Conservation (phyloP, 2,797 vertebrate species). For the Ctenopoma kingsleyae region DNA sequence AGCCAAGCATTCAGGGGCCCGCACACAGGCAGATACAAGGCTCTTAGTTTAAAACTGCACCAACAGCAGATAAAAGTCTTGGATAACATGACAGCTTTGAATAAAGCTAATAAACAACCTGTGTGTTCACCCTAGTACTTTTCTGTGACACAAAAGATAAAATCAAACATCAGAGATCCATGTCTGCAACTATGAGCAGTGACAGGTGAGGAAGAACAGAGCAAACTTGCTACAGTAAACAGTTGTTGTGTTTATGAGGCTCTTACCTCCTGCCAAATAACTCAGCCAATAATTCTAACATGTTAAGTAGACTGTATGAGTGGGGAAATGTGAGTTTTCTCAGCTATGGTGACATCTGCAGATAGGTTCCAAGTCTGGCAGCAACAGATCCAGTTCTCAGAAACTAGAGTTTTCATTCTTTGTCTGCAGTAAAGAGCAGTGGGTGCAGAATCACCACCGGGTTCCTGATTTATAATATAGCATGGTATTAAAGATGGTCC, state of each 20-base stretch:
- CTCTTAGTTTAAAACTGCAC: background rate
- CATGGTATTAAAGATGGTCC: no score
- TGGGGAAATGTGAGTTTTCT: no score
- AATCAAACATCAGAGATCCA: conserved; percentile 1
- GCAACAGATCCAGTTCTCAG: no score
- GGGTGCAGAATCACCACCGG: no score
- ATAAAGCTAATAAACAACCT: conserved; percentile 1
- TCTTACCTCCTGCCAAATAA: no score
- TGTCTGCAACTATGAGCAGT: background rate
- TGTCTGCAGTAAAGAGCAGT: no score
- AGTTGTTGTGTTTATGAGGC: background rate
- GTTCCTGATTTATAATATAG: no score
- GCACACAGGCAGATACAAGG: background rate
- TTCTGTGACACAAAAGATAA: background rate
- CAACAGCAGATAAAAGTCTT: conserved; percentile 16
- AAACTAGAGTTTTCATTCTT: no score
- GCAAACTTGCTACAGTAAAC: background rate
- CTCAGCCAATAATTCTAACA: no score
- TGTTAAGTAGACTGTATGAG: no score
- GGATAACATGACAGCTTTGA: background rate
- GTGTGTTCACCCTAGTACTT: background rate
- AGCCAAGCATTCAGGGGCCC: conserved; percentile 18
- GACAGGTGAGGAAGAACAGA: background rate
- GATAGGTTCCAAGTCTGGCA: no score
- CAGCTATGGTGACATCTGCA: no score